Base-by-base conservation (phyloP, 1,140 invertebrate species). In the Pseudomyrmex cubaensis region DNA sequence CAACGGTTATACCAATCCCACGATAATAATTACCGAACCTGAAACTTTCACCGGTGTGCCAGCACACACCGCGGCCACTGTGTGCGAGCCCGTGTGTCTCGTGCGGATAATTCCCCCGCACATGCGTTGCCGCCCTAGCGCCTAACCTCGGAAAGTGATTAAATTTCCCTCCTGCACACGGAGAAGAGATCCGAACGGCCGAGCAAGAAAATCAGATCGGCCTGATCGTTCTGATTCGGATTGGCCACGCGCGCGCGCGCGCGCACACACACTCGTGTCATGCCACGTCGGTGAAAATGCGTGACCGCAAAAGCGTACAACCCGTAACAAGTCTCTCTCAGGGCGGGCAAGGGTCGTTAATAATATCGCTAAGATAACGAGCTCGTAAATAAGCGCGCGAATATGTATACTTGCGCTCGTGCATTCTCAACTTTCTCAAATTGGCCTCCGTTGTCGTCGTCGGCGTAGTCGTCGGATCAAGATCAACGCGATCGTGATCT, bases 21-120 rank as follows among this genome's bases (percentile, higher is more conserved):
- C 87, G 89, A 93, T 93, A 92, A 93, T 93, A 93, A 93, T 93
- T 91, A 92, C 88, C 90, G 85, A 87, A 89, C 80, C 76, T 85
- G 90, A 91, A 93, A 91, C 89, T 91, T 90, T 88, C 82, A 76
- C 73, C 80, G 86, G 70, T 85, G 83, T 77, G 46, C 74, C 74
- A 10, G 82, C 59, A 35, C 35, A 35, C 35, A 35, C 5, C 5
- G 35, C 76, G 63, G 50, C 50, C 50, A 13, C 80, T 54, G 83
- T 83, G 76, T 63, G 76, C 76, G 85, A 85, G 77, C 25, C 56
- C 82, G 72, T 82, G 70, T 83, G 87, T 90, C 87, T 89, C 87
- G 85, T 89, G 88, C 88, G 82, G 88, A 85, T 89, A 89, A 89
- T 89, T 86, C 82, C 1, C 70, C 84, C 72, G 82, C 76, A 89